A percentile compares a stretch with the other conserved stretches of the same genome.
phyloP scores from a whole-genome alignment of 30 jellyfish, hydroid and myxozoan genomes.

The Turritopsis rubra region DNA sequence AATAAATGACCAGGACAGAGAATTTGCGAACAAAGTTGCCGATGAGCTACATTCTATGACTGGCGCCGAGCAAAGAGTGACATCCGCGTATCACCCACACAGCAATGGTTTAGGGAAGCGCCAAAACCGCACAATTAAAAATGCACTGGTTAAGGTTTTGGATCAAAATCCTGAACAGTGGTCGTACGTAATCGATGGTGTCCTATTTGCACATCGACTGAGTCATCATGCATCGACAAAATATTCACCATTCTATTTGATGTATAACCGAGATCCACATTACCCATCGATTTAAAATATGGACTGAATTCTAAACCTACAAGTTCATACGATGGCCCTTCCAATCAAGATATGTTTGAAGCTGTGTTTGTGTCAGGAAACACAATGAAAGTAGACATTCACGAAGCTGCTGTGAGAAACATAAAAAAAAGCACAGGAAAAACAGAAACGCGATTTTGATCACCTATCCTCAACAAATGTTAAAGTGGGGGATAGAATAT shows the following conservation, averaged over 20 bases:
- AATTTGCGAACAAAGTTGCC: too few species aligned
- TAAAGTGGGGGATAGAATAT: neutral
- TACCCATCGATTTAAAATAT: conserved; percentile 2
- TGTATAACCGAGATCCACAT: neutral
- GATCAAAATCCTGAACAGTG: too few species aligned
- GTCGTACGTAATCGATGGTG: conserved; percentile 6
- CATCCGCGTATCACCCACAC: too few species aligned
- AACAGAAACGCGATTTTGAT: neutral
- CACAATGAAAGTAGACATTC: neutral
- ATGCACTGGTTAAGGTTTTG: too few species aligned
- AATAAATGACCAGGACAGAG: too few species aligned
- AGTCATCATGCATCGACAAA: neutral
- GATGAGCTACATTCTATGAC: too few species aligned
- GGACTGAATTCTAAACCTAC: neutral
- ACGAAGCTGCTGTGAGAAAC: neutral
- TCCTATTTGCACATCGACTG: neutral
- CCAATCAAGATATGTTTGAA: neutral
- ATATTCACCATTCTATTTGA: neutral
- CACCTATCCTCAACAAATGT: neutral
- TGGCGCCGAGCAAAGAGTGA: too few species aligned
- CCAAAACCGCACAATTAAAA: too few species aligned
- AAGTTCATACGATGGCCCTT: neutral
- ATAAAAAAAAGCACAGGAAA: neutral
- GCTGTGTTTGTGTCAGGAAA: neutral
- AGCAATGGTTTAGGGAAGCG: too few species aligned